Base-by-base conservation (phyloP, 2,888 invertebrate genomes). In the Portevinia maculata region DNA sequence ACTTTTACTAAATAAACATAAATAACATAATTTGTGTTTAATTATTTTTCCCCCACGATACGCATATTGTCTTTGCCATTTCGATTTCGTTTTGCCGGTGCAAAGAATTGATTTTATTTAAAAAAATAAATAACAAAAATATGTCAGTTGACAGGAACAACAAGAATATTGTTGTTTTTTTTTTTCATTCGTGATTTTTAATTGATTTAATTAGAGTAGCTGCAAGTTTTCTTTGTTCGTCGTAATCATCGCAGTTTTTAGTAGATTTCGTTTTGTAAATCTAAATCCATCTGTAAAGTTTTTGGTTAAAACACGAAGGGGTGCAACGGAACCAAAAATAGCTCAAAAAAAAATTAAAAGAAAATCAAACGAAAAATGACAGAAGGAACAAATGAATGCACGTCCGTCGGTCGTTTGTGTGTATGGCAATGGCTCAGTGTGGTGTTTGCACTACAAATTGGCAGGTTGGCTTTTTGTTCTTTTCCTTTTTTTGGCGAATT, bases 161-260 rank as follows among this genome's bases (percentile, higher is more conserved):
- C 32, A 57, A 30, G 46, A 57, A 57, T 55, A 64, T 24, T 24
- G 24, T 24, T 24, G 19, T 34, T 37, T 37, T 13, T 21, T 39
- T 13, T 48, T 6, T n/a, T 3, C 21, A 48, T 70, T 70, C 57
- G 69, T 84, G 69, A 59, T 73, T 79, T 79, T 69, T 73, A 84
- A 79, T 84, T 84, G 79, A 84, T 79, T 84, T 84, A 84, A 79
- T 84, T 84, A 84, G 71, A 83, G 39, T 78, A 76, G 15, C 53
- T 79, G 65, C 44, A 59, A 64, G 64, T 65, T 75, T 67, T 30
- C 59, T 78, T 78, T 69, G 79, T 78, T 52, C 46, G 24, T 62
- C 50, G 17, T 46, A 39, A 28, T 24, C 60, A 6, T 41, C n/a
- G 24, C 13, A 9, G n/a, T 67, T 13, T 19, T 8, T 13, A 13